Conservation (phyloP, 2,797 vertebrate species). For the Neosalanx taihuensis region DNA sequence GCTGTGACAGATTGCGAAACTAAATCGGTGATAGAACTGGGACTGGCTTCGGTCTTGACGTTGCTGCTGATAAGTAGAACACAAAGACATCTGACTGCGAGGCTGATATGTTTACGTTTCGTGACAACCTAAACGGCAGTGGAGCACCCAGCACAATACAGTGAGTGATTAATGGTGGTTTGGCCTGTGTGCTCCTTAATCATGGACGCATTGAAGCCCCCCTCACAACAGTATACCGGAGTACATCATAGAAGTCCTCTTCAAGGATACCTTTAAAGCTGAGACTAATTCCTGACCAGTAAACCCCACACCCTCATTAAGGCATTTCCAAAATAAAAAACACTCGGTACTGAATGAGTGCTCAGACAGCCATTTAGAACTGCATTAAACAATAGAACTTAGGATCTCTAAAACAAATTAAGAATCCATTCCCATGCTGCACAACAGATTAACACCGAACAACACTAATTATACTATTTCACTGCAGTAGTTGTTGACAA, state of each 20-base stretch:
- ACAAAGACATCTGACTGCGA: background rate
- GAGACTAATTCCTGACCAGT: background rate
- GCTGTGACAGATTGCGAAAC: background rate
- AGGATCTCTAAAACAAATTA: background rate
- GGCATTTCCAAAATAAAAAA: background rate
- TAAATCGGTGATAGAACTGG: background rate
- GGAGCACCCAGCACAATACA: background rate
- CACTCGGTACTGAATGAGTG: background rate
- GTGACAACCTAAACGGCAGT: no score
- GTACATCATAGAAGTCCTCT: background rate
- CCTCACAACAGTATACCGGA: background rate
- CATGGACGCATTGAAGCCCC: background rate
- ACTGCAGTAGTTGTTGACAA: background rate
- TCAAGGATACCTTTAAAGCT: slow-evolving; percentile 7
- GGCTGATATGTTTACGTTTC: background rate
- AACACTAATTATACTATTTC: slow-evolving; percentile 9
- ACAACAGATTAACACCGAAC: slow-evolving; percentile 7
- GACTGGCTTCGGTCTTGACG: no score
- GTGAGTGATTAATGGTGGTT: background rate
- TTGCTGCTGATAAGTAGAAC: background rate
- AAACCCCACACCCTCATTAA: background rate
- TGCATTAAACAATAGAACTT: slow-evolving; percentile 6
- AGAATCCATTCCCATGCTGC: slow-evolving; percentile 2
- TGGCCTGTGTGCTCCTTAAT: background rate
- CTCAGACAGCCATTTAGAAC: background rate